Evolutionary conservation across 53 echinoderm and acorn worm species (phyloP).

Genomic region (Paracentrotus lividus): DNA sequence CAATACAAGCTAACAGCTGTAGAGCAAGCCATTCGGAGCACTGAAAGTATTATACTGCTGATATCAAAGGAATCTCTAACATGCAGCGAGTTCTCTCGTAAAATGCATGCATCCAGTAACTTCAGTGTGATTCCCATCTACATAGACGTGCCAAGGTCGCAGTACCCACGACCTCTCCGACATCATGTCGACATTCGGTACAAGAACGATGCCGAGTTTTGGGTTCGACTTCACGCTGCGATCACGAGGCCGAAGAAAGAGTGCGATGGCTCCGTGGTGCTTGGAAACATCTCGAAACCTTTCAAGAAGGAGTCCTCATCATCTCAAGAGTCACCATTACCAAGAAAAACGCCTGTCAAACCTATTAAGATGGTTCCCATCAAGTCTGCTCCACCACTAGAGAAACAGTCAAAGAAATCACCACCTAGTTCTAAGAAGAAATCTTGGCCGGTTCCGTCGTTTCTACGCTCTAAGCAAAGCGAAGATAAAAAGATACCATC

Average conservation of each 20-base stretch:
- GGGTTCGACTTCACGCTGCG: background rate
- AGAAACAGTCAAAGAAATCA: background rate
- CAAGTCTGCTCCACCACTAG: background rate
- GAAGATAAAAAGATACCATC: background rate
- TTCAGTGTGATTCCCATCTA: slow-evolving; percentile 38
- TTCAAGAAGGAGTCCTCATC: background rate
- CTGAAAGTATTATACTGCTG: slow-evolving; percentile 34
- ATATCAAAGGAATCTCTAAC: background rate
- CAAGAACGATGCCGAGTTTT: background rate
- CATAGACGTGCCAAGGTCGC: background rate
- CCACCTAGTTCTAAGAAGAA: background rate
- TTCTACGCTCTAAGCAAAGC: background rate
- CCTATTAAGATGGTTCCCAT: slow-evolving; percentile 13
- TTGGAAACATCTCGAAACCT: slow-evolving; percentile 4
- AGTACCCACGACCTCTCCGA: background rate
- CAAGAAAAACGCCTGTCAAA: background rate
- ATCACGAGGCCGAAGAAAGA: slow-evolving; percentile 31
- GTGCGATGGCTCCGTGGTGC: background rate
- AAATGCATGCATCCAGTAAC: background rate
- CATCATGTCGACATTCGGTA: slow-evolving; percentile 52
- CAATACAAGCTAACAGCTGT: slow-evolving; percentile 15
- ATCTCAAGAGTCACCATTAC: background rate
- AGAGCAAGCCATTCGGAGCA: background rate
- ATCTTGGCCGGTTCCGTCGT: background rate
- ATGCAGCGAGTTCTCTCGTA: background rate